Evolutionary conservation across 2,113 vertebrate genomes (phyloP), one percentile per base, ranked within the genome.

Genomic region (Taurulus bubalis): DNA sequence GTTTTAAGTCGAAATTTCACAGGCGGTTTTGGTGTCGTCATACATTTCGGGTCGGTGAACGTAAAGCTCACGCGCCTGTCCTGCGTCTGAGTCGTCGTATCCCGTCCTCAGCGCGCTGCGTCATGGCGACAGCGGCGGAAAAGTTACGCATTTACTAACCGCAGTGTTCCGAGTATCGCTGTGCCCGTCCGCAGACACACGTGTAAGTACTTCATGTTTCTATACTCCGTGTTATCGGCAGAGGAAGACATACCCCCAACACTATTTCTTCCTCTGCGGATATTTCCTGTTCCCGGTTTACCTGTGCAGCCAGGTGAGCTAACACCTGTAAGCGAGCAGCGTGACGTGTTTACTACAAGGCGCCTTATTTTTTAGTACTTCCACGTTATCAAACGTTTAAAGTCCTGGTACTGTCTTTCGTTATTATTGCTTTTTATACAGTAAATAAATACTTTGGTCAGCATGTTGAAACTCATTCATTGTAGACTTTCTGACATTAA

Each of bases 291-390:
- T 58, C 28, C 32, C 45, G 68, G 32, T 30, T 72, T 55, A 92
- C 92, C 87, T 93, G 90, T 73, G 22, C 79, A 15, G 71, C 32
- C 89, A 90, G 91, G 87, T 92, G 79, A 83, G 76, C 51, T 66
- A 81, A 82, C 80, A 88, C 91, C 87, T 90, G 91, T 81, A 45
- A 14, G 12, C 42, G 12, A 28, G 26, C 47, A 49, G 38, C 28
- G 36, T 67, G 45, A 12, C 3, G 1, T 9, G 59, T 63, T 40
- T n/a, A 77, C 65, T 56, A 32, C 18, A 12, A 34, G 28, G 30
- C 28, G 53, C 42, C 32, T 9, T 32, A 8, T 34, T 10, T 34
- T 12, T 10, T 1, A 4, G 49, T 32, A 3, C 32, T 55, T 65
- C 18, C 8, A 14, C 22, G 26, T 40, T 30, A 18, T 76, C 38